A percentile compares a stretch with the other conserved stretches of the same genome.
Conservation (phyloP, 2,113 vertebrate genomes). For the Anguilla rostrata region DNA sequence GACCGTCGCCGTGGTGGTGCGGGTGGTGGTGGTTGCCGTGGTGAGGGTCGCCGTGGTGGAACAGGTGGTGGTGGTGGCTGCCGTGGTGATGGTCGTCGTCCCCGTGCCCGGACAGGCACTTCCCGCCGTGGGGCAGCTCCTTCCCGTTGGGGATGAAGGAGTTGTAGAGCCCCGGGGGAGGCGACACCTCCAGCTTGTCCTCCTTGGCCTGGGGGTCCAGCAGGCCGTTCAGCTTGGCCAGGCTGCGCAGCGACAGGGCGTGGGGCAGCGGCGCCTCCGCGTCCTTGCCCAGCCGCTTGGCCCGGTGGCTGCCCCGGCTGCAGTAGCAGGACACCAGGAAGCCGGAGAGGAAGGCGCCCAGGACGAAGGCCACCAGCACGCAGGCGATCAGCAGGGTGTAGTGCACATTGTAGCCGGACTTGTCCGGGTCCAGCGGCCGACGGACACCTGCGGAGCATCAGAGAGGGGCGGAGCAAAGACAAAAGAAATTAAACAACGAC, state of each 20-base stretch:
- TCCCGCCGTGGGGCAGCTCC: conserved; percentile 32
- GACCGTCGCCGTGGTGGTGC: not conserved
- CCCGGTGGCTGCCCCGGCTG: conserved; percentile 58
- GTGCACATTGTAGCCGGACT: conserved; percentile 56
- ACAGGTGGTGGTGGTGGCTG: not conserved
- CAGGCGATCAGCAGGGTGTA: conserved; percentile 75
- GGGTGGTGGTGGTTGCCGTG: not conserved
- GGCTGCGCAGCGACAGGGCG: conserved; percentile 73
- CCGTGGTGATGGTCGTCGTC: not conserved
- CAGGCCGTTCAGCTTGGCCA: conserved; percentile 76
- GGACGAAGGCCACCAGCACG: conserved; percentile 73
- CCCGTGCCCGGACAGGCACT: conserved; percentile 14
- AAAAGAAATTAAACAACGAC: not conserved
- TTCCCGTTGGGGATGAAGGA: conserved; percentile 69
- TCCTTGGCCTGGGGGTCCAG: conserved; percentile 70
- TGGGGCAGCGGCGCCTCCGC: conserved; percentile 68
- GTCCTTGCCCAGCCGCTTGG: conserved; percentile 62
- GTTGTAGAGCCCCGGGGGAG: conserved; percentile 65
- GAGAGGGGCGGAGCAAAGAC: not conserved
- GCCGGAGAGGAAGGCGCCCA: conserved; percentile 77
- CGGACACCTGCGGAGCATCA: conserved; percentile 56
- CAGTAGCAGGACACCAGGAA: conserved; percentile 81
- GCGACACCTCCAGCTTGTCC: conserved; percentile 55
- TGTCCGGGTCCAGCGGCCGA: conserved; percentile 41
- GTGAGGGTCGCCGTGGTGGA: not conserved